Base-by-base conservation (phyloP, 2,113 vertebrate species). In the Erpornis zantholeuca region DNA sequence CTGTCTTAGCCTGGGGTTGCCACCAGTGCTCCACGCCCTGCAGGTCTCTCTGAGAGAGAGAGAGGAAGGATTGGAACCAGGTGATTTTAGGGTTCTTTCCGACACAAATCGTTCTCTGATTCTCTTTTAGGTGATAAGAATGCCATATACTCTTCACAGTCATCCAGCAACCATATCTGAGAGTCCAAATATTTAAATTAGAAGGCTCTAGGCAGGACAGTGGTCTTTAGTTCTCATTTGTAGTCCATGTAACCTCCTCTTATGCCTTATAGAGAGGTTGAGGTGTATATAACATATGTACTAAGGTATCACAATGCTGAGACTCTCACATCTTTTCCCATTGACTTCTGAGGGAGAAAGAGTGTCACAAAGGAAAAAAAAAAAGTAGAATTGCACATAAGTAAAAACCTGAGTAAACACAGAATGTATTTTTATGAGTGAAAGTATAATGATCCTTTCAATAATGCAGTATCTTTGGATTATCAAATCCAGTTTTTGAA, bases 401-500 rank as follows among this genome's bases (percentile, higher is more conserved):
- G 11, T 77, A 60, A 86, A 85, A 92, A 24, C 13, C 12, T 33
- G 24, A 72, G 8, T 50, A 49, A 86, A 72, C 25, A 57, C 13
- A 38, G 24, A 53, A 60, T 76, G 25, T 59, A 3, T 57, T 81
- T 79, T 50, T 88, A 16, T 83, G 57, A 71, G 44, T 73, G 40
- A 38, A 70, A 86, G 19, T 49, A 18, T 80, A 70, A 94, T 23
- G 15, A 25, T 84, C 7, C 27, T 75, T 92, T 96, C 86, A 97
- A 94, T 92, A 95, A 91, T 91, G 47, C 65, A 94, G 25, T 33
- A 73, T 59, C 45, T 73, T 88, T 94, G n/a, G 53, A 84, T 79
- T 33, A 52, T 52, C 38, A 66, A 47, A 92, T 81, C 21, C 31
- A 44, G 15, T 83, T 95, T 94, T 91, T 93, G 7, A 77, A 92